A percentile compares a stretch with the other conserved stretches of the same genome.
phyloP scores from a whole-genome alignment of 2,797 vertebrate genomes.

The Aldrovandia affinis region DNA sequence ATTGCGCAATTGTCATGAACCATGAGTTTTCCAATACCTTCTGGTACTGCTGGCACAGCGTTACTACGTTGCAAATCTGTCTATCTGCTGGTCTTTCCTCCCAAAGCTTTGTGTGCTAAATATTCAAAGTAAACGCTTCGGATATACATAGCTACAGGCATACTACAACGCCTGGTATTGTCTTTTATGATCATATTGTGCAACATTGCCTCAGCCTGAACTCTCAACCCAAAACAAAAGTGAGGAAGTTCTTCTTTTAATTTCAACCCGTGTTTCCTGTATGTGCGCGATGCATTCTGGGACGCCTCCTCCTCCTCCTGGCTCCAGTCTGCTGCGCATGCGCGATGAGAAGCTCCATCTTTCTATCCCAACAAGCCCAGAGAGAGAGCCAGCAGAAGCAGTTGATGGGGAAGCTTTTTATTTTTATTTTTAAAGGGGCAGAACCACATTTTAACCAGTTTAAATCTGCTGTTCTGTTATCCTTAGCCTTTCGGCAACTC shows the following conservation, averaged over 20 bases:
- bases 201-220: background rate
- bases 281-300: conserved; percentile 65
- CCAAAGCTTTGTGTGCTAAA: too few relatives aligned
- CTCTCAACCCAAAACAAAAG: conserved; percentile 26
- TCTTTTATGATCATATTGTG: background rate
- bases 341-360: conserved; percentile 77
- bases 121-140: too few relatives aligned
- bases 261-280: conserved; percentile 17
- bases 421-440: conserved; percentile 78
- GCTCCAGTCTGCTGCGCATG: conserved; percentile 72
- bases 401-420: conserved; percentile 70
- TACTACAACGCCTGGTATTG: too few relatives aligned
- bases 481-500: conserved; percentile 57
- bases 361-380: conserved; percentile 67
- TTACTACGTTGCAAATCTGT: too few relatives aligned
- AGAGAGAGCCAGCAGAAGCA: conserved; percentile 68
- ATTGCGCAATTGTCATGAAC: too few relatives aligned
- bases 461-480: conserved; percentile 65
- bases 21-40: too few relatives aligned
- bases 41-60: too few relatives aligned
- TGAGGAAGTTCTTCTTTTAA: conserved; percentile 15
- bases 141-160: too few relatives aligned
- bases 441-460: conserved; percentile 66
- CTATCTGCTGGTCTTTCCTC: too few relatives aligned
- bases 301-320: conserved; percentile 66